phyloP scores from a whole-genome alignment of 2,888 invertebrate genomes.

The Agrotis exclamationis region DNA sequence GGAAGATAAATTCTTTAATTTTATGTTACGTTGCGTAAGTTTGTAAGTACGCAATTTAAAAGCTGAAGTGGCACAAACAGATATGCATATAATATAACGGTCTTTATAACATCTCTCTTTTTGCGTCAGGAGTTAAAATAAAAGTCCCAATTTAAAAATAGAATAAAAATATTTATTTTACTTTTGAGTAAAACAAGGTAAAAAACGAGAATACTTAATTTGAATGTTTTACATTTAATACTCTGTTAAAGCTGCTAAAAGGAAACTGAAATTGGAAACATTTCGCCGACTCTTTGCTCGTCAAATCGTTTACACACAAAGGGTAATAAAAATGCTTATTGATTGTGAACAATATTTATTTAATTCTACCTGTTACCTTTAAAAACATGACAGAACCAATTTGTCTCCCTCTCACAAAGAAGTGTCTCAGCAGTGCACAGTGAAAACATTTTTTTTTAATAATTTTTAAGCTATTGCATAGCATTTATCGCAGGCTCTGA shows the following conservation, averaged over 20 bases:
- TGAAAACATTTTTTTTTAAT: too few species aligned
- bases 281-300: constrained; percentile 59
- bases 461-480: too few species aligned
- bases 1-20: too few species aligned
- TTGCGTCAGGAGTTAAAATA: neutral
- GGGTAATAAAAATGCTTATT: constrained; percentile 61
- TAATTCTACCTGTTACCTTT: neutral
- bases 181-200: neutral
- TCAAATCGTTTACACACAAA: constrained; percentile 61
- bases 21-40: too few species aligned
- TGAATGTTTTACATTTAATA: constrained; percentile 34
- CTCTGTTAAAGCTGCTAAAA: constrained; percentile 27
- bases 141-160: neutral
- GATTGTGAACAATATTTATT: constrained; percentile 38
- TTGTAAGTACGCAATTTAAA: too few species aligned
- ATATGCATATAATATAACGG: too few species aligned
- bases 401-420: too few species aligned
- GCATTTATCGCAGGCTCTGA: too few species aligned
- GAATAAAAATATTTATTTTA: neutral
- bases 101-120: too few species aligned
- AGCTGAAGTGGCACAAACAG: too few species aligned
- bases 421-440: too few species aligned
- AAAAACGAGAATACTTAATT: constrained; percentile 14
- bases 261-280: constrained; percentile 58
- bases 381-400: neutral